A percentile compares a stretch with the other conserved stretches of the same genome.
phyloP scores from a whole-genome alignment of 2,888 invertebrate species.

The Hirtodrosophila alboralis region DNA sequence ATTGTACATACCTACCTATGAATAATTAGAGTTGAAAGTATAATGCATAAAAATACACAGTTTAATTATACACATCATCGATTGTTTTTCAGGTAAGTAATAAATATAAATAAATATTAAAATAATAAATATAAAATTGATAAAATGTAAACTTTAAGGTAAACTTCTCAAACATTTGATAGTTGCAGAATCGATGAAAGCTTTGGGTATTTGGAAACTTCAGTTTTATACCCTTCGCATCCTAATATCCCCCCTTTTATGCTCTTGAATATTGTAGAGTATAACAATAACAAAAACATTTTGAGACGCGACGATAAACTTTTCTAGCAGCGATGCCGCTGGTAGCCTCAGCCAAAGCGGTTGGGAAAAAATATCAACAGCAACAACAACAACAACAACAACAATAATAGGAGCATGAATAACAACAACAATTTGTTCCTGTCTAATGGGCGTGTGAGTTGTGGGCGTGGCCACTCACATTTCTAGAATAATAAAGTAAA shows the following conservation, averaged over 20 bases:
- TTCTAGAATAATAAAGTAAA: slow-evolving; percentile 1
- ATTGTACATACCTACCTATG: too few species aligned
- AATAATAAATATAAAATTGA: too few species aligned
- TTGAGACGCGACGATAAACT: slow-evolving; percentile 38
- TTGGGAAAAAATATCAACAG: slow-evolving; percentile 1
- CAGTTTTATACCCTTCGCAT: too few species aligned
- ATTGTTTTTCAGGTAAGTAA: too few species aligned
- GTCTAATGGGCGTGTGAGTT: slow-evolving; percentile 3
- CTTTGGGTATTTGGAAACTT: too few species aligned
- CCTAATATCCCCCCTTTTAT: neutral
- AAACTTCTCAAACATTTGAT: too few species aligned
- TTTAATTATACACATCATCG: too few species aligned
- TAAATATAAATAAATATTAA: too few species aligned
- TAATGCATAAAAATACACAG: too few species aligned
- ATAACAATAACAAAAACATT: slow-evolving; percentile 41
- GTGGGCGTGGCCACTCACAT: slow-evolving; percentile 3
- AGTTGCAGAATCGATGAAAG: too few species aligned
- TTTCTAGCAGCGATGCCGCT: slow-evolving; percentile 27
- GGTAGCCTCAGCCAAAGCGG: slow-evolving; percentile 10
- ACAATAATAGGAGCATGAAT: slow-evolving; percentile 5
- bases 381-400: slow-evolving; percentile 9
- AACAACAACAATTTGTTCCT: slow-evolving; percentile 11
- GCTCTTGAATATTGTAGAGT: neutral
- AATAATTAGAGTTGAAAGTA: too few species aligned
- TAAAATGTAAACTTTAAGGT: too few species aligned